phyloP scores from a whole-genome alignment of 1,140 invertebrate genomes.

The Lepidurus apus region DNA sequence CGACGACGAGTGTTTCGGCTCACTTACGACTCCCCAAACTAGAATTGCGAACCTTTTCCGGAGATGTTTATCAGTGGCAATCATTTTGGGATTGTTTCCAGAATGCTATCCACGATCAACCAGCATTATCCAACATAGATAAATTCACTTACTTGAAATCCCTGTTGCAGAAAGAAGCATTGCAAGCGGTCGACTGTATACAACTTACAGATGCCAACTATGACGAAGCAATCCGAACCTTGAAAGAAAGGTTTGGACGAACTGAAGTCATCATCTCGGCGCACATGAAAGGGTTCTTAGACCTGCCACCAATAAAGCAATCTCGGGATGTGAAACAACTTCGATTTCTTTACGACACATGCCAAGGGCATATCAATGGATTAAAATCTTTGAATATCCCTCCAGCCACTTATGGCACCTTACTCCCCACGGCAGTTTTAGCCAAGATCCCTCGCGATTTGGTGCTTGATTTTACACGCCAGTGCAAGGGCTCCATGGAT shows the following conservation, averaged over 20 bases:
- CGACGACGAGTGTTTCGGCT: too few species aligned
- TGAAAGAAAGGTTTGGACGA: slow-evolving; percentile 34
- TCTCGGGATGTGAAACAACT: background rate
- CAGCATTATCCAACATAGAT: background rate
- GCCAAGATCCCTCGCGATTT: slow-evolving; percentile 27
- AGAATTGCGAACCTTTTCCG: too few species aligned
- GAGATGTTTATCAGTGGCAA: too few species aligned
- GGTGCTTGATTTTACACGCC: slow-evolving; percentile 23
- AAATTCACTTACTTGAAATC: slow-evolving; percentile 35
- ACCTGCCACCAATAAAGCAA: background rate
- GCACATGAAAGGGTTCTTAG: slow-evolving; percentile 23
- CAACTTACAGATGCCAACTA: slow-evolving; percentile 34
- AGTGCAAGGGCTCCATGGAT: background rate
- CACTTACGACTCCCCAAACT: too few species aligned
- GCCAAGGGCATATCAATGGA: background rate
- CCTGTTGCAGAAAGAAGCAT: slow-evolving; percentile 31
- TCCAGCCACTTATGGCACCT: slow-evolving; percentile 25
- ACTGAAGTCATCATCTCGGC: slow-evolving; percentile 25
- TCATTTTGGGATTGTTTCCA: too few species aligned
- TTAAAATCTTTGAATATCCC: background rate
- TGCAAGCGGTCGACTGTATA: slow-evolving; percentile 26
- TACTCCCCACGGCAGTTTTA: slow-evolving; percentile 29
- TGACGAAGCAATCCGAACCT: slow-evolving; percentile 26
- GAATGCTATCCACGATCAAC: too few species aligned
- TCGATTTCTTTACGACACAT: background rate